Evolutionary conservation across 2,888 invertebrate genomes (phyloP), one percentile per base, ranked within the genome.

Genomic region (Drosophila nr. perissopoda): DNA sequence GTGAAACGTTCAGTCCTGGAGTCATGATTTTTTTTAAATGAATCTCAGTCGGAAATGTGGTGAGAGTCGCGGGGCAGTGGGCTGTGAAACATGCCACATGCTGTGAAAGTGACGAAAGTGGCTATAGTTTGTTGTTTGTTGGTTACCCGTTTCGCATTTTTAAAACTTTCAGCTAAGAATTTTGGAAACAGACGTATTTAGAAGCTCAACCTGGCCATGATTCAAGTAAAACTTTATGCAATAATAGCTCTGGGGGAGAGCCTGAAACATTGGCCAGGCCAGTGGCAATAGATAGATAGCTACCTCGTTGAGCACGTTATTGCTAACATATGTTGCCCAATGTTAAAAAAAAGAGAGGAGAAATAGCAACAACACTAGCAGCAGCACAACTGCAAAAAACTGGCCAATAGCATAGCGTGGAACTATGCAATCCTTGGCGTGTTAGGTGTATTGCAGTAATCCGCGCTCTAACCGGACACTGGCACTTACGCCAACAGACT

Each of bases 221-320:
- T 76, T 85, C 76, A 86, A 83, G 83, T 74, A 82, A 86, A 83
- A 83, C 83, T 83, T 82, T 88, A 76, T 73, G 81, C 89, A 85
- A 86, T 86, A 83, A 88, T 88, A 72, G 83, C 66, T 54, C 56
- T 62, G 52, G 25, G 31, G 27, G 27, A 46, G 49, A 56, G 33
- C 38, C 49, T 58, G 49, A 29, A 29, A 29, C 52, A 31, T 31
- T 60, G 76, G 34, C 46, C 77, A 54, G 68, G 54, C 59, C 31
- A 51, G 27, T 54, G 29, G 61, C 52, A 52, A 16, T 38, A 38
- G 36, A 8, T 31, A 57, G 58, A 54, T 42, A 64, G 65, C 69
- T 57, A 52, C 46, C 56, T 62, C 62, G 53, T 68, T 51, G 79
- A 65, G 72, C 82, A 81, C 81, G 84, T 79, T 81, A 86, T 81